These are phyloP conservation scores for Limosa lapponica DNA, from an alignment of 2,797 vertebrate species.

Conservation along the genomic window DNA sequence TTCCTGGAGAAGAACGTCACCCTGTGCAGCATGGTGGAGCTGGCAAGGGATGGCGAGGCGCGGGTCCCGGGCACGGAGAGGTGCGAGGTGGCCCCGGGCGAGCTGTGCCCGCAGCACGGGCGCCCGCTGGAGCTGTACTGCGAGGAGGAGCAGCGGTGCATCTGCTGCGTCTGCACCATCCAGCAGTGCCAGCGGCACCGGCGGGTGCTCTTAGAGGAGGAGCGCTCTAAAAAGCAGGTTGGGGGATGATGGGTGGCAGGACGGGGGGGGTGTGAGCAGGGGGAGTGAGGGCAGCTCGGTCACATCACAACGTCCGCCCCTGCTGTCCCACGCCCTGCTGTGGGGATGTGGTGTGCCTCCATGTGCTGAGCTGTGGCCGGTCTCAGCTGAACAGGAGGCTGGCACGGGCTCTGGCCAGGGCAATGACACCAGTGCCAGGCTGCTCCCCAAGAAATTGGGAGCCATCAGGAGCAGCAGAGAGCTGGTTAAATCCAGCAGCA, in stretches of 20 bases:
- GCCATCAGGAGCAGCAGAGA: background rate
- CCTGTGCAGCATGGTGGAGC: slow-evolving; percentile 81
- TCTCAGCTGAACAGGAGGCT: background rate
- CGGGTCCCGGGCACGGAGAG: rapidly evolving
- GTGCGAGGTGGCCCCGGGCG: rapidly evolving
- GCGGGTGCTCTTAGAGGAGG: slow-evolving; percentile 77
- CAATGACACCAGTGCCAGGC: background rate
- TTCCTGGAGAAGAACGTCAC: slow-evolving; percentile 84
- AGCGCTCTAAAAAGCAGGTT: slow-evolving; percentile 83
- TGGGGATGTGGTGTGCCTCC: background rate
- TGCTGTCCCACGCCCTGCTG: rapidly evolving
- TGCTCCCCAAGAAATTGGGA: background rate
- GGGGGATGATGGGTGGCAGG: background rate
- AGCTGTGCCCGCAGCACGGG: slow-evolving; percentile 81
- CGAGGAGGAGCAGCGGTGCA: slow-evolving; percentile 80
- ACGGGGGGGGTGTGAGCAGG: rapidly evolving
- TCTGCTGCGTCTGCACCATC: slow-evolving; percentile 85
- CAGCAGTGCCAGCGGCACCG: slow-evolving; percentile 82
- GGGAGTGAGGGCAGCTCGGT: rapidly evolving
- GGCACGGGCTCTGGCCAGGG: background rate
- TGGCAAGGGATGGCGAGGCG: rapidly evolving
- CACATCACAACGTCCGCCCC: rapidly evolving
- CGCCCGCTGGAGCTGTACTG: slow-evolving; percentile 88
- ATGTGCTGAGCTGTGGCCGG: rapidly evolving
- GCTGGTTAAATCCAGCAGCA: background rate